These are phyloP conservation scores for Lathamus discolor DNA, from an alignment of 2,113 vertebrate genomes.

Conservation along the genomic window DNA sequence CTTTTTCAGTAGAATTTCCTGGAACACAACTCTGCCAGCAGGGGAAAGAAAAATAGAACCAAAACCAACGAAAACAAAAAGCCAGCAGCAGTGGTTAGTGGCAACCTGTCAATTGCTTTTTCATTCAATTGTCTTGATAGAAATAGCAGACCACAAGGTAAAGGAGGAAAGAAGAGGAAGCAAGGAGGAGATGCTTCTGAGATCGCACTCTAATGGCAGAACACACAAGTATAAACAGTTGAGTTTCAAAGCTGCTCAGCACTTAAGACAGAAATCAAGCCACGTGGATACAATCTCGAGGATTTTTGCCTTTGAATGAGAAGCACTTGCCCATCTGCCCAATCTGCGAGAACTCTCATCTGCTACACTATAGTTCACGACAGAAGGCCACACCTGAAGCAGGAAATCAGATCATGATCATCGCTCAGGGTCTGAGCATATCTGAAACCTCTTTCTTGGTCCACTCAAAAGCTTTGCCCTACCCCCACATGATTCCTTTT, in stretches of 20 bases:
- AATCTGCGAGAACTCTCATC: neutral
- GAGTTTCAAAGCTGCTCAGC: neutral
- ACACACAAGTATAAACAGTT: neutral
- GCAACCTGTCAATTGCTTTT: neutral
- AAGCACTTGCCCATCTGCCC: neutral
- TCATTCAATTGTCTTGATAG: neutral
- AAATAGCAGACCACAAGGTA: neutral
- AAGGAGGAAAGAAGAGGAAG: neutral
- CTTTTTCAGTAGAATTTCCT: constrained; percentile 56
- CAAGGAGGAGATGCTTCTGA: neutral
- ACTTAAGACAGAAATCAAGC: neutral
- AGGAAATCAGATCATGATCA: neutral
- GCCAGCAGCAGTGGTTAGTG: neutral
- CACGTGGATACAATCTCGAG: neutral
- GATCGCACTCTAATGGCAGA: neutral
- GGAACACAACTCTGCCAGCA: constrained; percentile 2
- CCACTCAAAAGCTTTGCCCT: neutral
- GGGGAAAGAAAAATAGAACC: neutral
- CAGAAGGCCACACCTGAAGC: neutral
- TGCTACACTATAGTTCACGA: neutral
- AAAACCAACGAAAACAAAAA: neutral
- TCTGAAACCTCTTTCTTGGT: neutral
- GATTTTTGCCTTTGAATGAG: neutral
- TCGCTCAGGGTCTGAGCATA: neutral
- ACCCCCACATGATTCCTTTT: neutral